Evolutionary conservation across 2,113 vertebrate species (phyloP).

Genomic region (Cyprinus carpio): DNA sequence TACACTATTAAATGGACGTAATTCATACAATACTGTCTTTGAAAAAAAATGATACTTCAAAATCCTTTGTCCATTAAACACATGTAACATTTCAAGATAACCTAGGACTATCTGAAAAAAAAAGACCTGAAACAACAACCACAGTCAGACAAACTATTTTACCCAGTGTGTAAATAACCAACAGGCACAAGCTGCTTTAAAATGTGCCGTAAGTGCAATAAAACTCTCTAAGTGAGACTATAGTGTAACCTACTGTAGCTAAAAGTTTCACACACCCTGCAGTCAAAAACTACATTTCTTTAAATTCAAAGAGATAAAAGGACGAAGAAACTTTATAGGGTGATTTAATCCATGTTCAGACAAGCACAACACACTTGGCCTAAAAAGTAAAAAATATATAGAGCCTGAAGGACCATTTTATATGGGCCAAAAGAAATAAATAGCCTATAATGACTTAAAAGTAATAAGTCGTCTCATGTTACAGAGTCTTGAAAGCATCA

Average conservation of each 20-base stretch:
- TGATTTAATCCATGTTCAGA: constrained; percentile 16
- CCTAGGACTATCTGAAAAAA: not conserved
- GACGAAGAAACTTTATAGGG: not conserved
- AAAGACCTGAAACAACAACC: not conserved
- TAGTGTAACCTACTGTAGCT: not conserved
- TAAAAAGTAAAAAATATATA: not conserved
- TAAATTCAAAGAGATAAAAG: not conserved
- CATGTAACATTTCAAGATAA: not conserved
- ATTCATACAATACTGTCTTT: not conserved
- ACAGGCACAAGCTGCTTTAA: not conserved
- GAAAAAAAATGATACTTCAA: not conserved
- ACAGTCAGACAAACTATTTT: constrained; percentile 15
- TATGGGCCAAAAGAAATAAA: not conserved
- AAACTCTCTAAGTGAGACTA: not conserved
- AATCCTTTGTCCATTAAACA: not conserved
- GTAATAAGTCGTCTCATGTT: not conserved
- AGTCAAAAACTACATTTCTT: not conserved
- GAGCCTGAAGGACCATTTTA: not conserved
- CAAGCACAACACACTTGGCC: not conserved
- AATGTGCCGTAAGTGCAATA: constrained; percentile 15
- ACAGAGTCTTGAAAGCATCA: not conserved
- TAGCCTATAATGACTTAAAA: not conserved
- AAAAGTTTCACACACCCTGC: not conserved
- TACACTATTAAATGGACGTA: not conserved
- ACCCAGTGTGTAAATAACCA: constrained; percentile 3